Base-by-base conservation (phyloP, 2,113 vertebrate genomes). In the Microtus ochrogaster region DNA sequence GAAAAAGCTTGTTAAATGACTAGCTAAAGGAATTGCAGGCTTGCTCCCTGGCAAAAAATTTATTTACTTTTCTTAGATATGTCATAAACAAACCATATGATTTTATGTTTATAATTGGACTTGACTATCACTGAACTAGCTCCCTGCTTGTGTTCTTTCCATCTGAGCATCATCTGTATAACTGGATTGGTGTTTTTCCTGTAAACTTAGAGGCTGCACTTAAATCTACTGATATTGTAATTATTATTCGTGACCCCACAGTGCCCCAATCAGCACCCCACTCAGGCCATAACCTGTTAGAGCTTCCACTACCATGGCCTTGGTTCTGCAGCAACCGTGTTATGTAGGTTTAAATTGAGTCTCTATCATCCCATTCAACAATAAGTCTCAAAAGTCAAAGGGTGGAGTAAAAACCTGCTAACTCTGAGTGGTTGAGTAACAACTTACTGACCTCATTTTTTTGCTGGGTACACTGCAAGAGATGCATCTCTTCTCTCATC, bases 91-190 rank as follows among this genome's bases (percentile, higher is more conserved):
- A 94, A 77, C 44, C 72, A 92, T 92, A 73, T 73, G 94, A 91
- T 83, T 93, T 95, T 92, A 87, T 93, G 47, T 95, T 83, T 79
- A 39, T 91, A 83, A 91, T 30, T 96, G 61, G 39, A 92, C 78
- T 93, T 93, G 22, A 91, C 88, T 91, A 77, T 90, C 92, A 79
- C 28, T 90, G n/a, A 95, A 83, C 68, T 65, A 89, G 63, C 36
- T 39, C 79, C 78, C 74, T 47, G 55, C 73, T 91, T 87, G 86
- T 96, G 89, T 36, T 94, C 44, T 76, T 91, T 96, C 41, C 91
- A 82, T 84, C 19, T 85, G n/a, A 96, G 26, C 24, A 95, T 77
- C 17, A 9, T 87, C 70, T 55, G 89, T 19, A 63, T 61, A 95
- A 88, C 24, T 77, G 52, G 52, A 70, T 70, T 70, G 13, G 33